Evolutionary conservation across 2,888 invertebrate species (phyloP).

Genomic region (Philopedon plagiatum): DNA sequence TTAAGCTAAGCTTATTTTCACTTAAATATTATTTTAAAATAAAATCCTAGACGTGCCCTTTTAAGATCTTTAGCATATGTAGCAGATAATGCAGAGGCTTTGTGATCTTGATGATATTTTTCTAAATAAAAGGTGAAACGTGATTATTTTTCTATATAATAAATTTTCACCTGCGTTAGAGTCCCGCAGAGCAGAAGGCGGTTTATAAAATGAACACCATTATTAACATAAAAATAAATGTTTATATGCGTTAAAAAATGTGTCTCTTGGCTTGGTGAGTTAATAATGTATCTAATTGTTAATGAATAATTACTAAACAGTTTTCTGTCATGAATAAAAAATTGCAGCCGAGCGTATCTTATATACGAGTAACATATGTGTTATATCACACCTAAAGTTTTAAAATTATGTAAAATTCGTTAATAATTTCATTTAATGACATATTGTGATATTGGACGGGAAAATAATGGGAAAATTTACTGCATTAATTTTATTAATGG

Average conservation of each 20-base stretch:
- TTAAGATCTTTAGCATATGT: constrained; percentile 3
- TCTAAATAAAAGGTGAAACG: constrained; percentile 3
- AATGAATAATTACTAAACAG: constrained; percentile 33
- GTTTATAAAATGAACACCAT: constrained; percentile 28
- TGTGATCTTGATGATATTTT: constrained; percentile 3
- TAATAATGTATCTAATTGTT: constrained; percentile 38
- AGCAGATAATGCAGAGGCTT: constrained; percentile 6
- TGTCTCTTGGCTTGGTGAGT: constrained; percentile 33
- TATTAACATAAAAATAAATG: constrained; percentile 36
- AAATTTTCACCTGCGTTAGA: constrained; percentile 1
- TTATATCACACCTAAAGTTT: background rate
- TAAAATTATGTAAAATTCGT: background rate
- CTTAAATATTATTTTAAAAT: background rate
- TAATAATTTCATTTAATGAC: too few species aligned
- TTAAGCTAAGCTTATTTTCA: background rate
- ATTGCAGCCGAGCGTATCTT: constrained; percentile 13
- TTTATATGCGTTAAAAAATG: constrained; percentile 33
- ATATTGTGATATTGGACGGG: too few species aligned
- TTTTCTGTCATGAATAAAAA: constrained; percentile 15
- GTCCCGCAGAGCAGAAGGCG: constrained; percentile 24
- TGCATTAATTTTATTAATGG: too few species aligned
- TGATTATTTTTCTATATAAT: constrained; percentile 18
- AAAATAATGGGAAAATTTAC: too few species aligned
- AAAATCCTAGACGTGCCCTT: background rate
- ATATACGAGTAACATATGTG: too few species aligned